These are phyloP conservation scores for Aix galericulata DNA, from an alignment of 2,113 vertebrate genomes.

Conservation along the genomic window DNA sequence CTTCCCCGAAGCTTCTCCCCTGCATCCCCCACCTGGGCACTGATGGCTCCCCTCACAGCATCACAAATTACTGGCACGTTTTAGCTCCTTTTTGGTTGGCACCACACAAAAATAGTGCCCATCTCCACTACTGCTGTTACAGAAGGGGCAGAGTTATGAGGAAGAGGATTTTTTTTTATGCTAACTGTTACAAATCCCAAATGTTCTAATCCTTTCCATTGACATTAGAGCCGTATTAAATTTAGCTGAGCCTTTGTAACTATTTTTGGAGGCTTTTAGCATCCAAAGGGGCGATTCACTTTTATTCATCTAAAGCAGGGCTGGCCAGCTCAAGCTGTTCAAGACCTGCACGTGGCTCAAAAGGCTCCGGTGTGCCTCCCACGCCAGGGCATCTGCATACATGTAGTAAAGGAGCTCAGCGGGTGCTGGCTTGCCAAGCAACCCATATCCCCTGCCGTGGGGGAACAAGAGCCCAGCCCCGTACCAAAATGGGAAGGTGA, in stretches of 20 bases:
- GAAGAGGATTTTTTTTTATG: slow-evolving; percentile 16
- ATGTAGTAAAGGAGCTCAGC: background rate
- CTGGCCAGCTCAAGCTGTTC: background rate
- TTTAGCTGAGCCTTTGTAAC: slow-evolving; percentile 55
- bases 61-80: background rate
- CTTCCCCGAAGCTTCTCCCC: background rate
- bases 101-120: background rate
- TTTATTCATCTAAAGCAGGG: slow-evolving; percentile 12
- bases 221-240: slow-evolving; percentile 57
- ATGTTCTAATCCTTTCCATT: slow-evolving; percentile 52
- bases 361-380: background rate
- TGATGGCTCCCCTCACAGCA: background rate
- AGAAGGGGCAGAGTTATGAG: background rate
- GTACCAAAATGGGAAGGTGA: background rate
- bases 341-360: background rate
- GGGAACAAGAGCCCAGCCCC: background rate
- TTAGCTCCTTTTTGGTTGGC: background rate
- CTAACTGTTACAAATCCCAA: slow-evolving; percentile 57
- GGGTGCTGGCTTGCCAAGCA: background rate
- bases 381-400: background rate
- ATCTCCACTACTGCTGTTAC: background rate
- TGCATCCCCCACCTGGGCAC: background rate
- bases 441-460: background rate
- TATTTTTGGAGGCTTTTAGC: slow-evolving; percentile 66
- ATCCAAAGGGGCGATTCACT: slow-evolving; percentile 36